Conservation (phyloP, 2,113 vertebrate genomes). For the Vanacampus margaritifer region DNA sequence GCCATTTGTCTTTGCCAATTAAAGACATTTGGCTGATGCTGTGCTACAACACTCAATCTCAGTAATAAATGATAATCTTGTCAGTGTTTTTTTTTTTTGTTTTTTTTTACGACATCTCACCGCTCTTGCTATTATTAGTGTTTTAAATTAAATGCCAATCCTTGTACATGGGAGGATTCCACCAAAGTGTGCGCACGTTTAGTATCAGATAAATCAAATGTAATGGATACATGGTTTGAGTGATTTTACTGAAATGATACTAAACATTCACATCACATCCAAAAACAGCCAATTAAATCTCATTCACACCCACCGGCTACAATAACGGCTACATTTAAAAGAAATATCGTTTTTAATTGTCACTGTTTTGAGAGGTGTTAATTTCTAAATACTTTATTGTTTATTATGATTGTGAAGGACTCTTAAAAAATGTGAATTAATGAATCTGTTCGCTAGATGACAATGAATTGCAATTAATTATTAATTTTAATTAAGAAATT, state of each 20-base stretch:
- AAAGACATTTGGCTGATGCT: background rate
- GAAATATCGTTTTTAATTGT: background rate
- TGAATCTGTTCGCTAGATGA: too few relatives aligned
- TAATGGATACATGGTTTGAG: slow-evolving; percentile 2
- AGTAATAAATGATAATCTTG: background rate
- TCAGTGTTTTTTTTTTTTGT: slow-evolving; percentile 14
- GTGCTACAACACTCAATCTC: background rate
- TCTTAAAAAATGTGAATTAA: background rate
- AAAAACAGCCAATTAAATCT: background rate
- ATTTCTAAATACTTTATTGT: background rate
- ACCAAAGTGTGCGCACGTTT: slow-evolving; percentile 6
- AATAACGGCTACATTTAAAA: background rate
- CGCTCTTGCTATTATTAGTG: slow-evolving; percentile 26
- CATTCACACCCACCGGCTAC: background rate
- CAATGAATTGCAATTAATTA: too few relatives aligned
- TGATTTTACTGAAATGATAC: background rate
- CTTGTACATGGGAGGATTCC: slow-evolving; percentile 9
- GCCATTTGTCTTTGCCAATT: background rate
- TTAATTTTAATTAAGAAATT: too few relatives aligned
- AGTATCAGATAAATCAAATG: background rate
- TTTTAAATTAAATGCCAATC: slow-evolving; percentile 39
- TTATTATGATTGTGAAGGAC: background rate
- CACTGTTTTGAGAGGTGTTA: background rate
- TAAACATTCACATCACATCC: background rate
- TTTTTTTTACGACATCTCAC: slow-evolving; percentile 7